phyloP scores from a whole-genome alignment of 2,797 vertebrate species.

The Gambusia yucatana region DNA sequence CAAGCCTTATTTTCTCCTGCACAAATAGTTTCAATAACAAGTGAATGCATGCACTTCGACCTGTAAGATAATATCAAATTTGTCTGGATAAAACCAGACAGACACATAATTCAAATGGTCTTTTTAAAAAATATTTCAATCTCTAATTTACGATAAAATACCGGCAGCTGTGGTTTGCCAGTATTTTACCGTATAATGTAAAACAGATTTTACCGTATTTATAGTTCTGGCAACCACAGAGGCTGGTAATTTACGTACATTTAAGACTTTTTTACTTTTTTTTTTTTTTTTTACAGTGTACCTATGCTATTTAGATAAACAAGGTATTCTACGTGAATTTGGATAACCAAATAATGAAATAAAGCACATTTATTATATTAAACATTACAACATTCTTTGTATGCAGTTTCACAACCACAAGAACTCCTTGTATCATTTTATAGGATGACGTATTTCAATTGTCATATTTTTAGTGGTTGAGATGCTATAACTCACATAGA shows the following conservation, averaged over 20 bases:
- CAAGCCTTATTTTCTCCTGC: slow-evolving; percentile 2
- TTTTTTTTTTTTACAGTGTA: neutral
- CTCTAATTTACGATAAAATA: no score
- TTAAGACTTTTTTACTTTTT: no score
- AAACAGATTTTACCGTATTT: no score
- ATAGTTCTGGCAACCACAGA: no score
- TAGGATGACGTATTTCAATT: neutral
- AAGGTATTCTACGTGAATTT: neutral
- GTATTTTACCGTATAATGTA: no score
- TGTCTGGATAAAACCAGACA: neutral
- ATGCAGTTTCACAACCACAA: neutral
- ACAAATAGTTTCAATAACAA: slow-evolving; percentile 3
- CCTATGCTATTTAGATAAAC: neutral
- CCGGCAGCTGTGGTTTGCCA: no score
- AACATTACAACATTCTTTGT: neutral
- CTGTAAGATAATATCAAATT: neutral
- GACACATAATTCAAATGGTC: neutral
- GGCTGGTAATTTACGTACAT: no score
- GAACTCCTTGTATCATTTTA: neutral
- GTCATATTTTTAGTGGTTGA: neutral
- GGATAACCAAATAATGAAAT: slow-evolving; percentile 1
- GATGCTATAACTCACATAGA: neutral
- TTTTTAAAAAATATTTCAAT: neutral
- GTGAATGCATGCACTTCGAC: slow-evolving; percentile 7
- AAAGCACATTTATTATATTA: neutral